Conservation (phyloP, 1,140 invertebrate species). For the Gonatopus flavifemur region DNA sequence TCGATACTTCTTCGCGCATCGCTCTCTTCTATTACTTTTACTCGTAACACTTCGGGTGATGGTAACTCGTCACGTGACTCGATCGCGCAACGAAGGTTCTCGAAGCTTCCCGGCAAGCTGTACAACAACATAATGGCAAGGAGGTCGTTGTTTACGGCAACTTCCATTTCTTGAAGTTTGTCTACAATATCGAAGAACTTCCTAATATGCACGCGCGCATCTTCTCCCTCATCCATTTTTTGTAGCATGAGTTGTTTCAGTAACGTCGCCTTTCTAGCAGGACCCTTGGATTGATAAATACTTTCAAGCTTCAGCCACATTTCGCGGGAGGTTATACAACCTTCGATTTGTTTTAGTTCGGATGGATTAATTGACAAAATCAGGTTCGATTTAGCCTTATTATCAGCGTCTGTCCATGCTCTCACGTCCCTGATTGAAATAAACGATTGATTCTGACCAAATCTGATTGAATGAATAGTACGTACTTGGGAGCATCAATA, state of each 20-base stretch:
- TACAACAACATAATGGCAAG: slow-evolving; percentile 34
- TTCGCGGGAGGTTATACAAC: background rate
- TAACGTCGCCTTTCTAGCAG: no score
- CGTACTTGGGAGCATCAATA: no score
- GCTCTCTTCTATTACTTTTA: slow-evolving; percentile 36
- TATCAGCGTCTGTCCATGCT: no score
- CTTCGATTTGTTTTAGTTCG: background rate
- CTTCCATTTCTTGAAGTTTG: slow-evolving; percentile 19
- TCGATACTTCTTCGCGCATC: slow-evolving; percentile 20
- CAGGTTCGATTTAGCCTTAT: no score
- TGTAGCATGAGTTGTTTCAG: slow-evolving; percentile 23
- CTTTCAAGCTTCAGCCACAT: slow-evolving; percentile 1
- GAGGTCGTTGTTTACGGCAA: slow-evolving; percentile 31
- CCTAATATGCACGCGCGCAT: slow-evolving; percentile 27
- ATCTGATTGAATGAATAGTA: no score
- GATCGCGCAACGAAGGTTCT: slow-evolving; percentile 34
- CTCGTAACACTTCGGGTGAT: slow-evolving; percentile 23
- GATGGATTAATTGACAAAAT: background rate
- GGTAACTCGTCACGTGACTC: slow-evolving; percentile 32
- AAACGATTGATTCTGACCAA: no score
- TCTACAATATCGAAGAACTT: slow-evolving; percentile 28
- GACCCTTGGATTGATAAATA: slow-evolving; percentile 17
- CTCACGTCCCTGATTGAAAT: no score
- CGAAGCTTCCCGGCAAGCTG: slow-evolving; percentile 22
- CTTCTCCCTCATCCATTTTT: slow-evolving; percentile 21